Evolutionary conservation across 2,113 vertebrate genomes (phyloP).

Genomic region (Charadrius vociferus): DNA sequence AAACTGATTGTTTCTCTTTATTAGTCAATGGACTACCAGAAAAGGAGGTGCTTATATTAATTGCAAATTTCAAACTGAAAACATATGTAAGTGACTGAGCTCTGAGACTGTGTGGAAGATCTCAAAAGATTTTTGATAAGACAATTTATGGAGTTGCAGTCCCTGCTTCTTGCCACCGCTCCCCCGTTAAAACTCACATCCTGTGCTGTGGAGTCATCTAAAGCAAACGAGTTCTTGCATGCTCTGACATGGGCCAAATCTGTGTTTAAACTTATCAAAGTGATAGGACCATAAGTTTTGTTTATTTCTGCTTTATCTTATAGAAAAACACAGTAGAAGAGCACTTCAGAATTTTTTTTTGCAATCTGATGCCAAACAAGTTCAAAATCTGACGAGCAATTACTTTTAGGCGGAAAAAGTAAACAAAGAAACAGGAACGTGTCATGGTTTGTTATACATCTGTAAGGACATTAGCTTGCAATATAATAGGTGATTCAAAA

Average conservation of each 20-base stretch:
- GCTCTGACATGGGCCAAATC: neutral
- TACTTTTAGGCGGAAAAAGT: neutral
- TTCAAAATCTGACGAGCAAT: neutral
- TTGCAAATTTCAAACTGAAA: neutral
- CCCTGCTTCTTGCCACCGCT: neutral
- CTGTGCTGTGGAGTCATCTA: fast-evolving
- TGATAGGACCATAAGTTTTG: neutral
- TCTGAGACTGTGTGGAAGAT: neutral
- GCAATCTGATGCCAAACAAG: neutral
- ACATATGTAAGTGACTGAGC: neutral
- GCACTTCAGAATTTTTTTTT: neutral
- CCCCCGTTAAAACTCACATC: neutral
- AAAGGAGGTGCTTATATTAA: neutral
- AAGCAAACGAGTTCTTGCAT: neutral
- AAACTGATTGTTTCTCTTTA: neutral
- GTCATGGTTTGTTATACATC: neutral
- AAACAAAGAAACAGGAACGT: neutral
- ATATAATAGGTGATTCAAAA: neutral
- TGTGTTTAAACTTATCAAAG: neutral
- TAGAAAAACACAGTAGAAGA: neutral
- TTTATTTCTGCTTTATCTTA: neutral
- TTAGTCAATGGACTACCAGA: neutral
- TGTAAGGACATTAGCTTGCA: neutral
- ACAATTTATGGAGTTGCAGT: neutral
- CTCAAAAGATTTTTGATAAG: neutral